These are phyloP conservation scores for Brachycybe producta DNA, from an alignment of 2,888 invertebrate genomes.

Conservation along the genomic window DNA sequence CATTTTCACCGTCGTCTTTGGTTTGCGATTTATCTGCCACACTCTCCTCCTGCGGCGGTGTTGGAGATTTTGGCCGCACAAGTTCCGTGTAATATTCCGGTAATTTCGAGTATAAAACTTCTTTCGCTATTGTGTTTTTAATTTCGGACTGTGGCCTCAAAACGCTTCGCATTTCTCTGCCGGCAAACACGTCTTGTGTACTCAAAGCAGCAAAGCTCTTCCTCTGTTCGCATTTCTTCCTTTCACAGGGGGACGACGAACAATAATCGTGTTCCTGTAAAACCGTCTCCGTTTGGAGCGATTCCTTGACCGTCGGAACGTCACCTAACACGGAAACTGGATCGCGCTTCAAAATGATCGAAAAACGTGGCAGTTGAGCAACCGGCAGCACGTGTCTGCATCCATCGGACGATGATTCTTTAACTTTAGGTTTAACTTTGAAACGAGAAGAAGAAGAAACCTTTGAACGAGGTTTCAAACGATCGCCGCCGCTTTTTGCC, in stretches of 20 bases:
- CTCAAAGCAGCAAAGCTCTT: too few species aligned
- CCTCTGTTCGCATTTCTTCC: too few species aligned
- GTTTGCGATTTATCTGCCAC: neutral
- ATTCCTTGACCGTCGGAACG: too few species aligned
- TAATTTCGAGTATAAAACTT: slow-evolving; percentile 6
- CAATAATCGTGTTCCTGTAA: neutral
- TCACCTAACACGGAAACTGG: too few species aligned
- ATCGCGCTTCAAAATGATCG: neutral
- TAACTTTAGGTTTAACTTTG: neutral
- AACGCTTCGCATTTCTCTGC: neutral
- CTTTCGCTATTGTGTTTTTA: too few species aligned
- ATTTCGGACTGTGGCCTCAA: neutral
- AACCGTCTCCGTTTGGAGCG: too few species aligned
- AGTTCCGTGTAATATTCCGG: slow-evolving; percentile 10
- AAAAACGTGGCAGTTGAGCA: neutral
- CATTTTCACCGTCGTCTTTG: neutral
- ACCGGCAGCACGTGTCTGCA: neutral
- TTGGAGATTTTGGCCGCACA: neutral
- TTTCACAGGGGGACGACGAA: too few species aligned
- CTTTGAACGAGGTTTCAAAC: neutral
- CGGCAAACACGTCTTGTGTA: too few species aligned
- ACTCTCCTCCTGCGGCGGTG: neutral
- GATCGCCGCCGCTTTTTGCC: neutral
- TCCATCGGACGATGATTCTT: neutral
- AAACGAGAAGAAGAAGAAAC: too few species aligned